A percentile compares a stretch with the other conserved stretches of the same genome.
Evolutionary conservation across 2,113 vertebrate genomes (phyloP).

Genomic region (Zingel zingel): DNA sequence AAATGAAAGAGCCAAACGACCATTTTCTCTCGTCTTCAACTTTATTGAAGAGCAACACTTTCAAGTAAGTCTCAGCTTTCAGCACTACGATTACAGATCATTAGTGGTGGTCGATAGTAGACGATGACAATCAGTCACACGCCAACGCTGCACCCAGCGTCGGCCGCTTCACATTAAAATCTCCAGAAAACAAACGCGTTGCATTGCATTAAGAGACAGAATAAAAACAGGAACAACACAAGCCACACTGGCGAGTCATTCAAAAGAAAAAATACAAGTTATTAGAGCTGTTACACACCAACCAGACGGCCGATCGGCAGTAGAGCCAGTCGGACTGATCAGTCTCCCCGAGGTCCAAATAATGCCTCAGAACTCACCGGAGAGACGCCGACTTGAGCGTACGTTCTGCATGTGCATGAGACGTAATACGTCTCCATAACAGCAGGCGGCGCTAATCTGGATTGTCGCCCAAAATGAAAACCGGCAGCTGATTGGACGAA

Average conservation of each 20-base stretch:
- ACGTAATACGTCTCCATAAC: too few relatives aligned
- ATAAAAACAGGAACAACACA: conserved; percentile 27
- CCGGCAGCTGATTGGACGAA: too few relatives aligned
- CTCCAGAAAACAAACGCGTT: conserved; percentile 62
- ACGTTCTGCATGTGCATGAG: too few relatives aligned
- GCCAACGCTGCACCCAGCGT: conserved; percentile 51
- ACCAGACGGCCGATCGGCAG: too few relatives aligned
- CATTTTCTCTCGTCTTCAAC: conserved; percentile 67
- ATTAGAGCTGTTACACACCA: background rate
- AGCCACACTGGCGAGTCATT: conserved; percentile 55
- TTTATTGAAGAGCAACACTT: conserved; percentile 85
- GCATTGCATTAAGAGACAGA: conserved; percentile 74
- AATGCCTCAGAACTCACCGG: too few relatives aligned
- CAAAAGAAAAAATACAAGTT: conserved; percentile 22
- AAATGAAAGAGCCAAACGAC: background rate
- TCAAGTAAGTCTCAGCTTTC: conserved; percentile 82
- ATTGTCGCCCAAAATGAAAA: too few relatives aligned
- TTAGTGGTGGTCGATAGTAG: conserved; percentile 78
- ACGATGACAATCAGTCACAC: conserved; percentile 64
- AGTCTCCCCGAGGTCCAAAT: too few relatives aligned
- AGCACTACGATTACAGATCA: conserved; percentile 75
- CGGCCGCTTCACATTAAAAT: conserved; percentile 80
- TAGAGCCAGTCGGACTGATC: too few relatives aligned
- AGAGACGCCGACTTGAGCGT: too few relatives aligned
- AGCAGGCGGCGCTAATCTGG: too few relatives aligned